phyloP scores from a whole-genome alignment of 2,797 vertebrate species.

The Notamacropus eugenii region DNA sequence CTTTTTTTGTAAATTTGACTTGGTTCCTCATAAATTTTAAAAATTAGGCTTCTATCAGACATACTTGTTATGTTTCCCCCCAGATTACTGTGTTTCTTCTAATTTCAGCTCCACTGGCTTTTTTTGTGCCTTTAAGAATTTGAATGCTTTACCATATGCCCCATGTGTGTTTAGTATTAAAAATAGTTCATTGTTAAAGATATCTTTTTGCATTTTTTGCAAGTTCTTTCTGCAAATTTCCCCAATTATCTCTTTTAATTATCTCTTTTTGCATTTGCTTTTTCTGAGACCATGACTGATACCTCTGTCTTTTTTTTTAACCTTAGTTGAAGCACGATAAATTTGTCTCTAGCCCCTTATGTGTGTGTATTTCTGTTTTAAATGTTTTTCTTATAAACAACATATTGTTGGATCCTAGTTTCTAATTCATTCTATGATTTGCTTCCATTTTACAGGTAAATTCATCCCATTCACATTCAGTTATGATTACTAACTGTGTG shows the following conservation, averaged over 20 bases:
- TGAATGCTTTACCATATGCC: neutral
- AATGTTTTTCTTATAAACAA: neutral
- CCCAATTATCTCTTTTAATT: neutral
- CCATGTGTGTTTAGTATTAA: neutral
- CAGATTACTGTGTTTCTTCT: neutral
- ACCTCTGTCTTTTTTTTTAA: neutral
- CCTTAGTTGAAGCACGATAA: neutral
- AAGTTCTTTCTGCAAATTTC: neutral
- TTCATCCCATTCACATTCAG: neutral
- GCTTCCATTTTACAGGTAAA: neutral
- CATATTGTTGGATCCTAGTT: neutral
- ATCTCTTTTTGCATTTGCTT: neutral
- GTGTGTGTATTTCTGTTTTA: neutral
- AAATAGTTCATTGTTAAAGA: neutral
- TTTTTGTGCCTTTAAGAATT: neutral
- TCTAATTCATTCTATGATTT: neutral
- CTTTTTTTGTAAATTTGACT: neutral
- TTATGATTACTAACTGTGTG: neutral
- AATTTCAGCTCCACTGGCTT: neutral
- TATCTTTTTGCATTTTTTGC: neutral
- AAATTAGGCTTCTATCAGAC: neutral
- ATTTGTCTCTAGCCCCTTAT: neutral
- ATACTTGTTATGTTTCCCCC: neutral
- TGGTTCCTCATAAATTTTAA: neutral
- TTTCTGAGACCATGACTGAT: neutral